Evolutionary conservation across 2,888 invertebrate genomes (phyloP).

Genomic region (Dorcus hopei): DNA sequence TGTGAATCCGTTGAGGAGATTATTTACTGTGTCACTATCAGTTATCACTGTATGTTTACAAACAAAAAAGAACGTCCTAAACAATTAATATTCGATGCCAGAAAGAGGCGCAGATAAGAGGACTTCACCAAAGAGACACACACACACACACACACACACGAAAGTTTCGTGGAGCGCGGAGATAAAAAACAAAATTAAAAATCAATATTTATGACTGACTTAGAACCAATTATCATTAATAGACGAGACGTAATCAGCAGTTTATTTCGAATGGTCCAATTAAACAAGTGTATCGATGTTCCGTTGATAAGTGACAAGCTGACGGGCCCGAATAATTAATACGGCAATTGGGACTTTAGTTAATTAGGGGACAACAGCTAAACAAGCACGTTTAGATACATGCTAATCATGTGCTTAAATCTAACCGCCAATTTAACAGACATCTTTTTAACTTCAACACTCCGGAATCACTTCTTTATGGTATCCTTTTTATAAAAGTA

Average conservation of each 20-base stretch:
- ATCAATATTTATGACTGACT: constrained; percentile 23
- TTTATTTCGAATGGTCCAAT: constrained; percentile 31
- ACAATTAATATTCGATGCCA: background rate
- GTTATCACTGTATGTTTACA: background rate
- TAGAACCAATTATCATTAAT: constrained; percentile 29
- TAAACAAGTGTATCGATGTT: constrained; percentile 30
- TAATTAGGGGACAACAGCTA: constrained; percentile 39
- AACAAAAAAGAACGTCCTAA: background rate
- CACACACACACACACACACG: background rate
- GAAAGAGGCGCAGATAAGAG: too few relatives aligned
- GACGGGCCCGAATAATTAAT: constrained; percentile 36
- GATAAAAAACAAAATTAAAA: constrained; percentile 21
- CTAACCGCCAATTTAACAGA: constrained; percentile 27
- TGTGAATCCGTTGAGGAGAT: background rate
- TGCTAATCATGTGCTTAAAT: constrained; percentile 26
- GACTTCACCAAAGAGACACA: constrained; percentile 13
- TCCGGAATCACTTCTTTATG: too few relatives aligned
- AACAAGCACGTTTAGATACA: constrained; percentile 34
- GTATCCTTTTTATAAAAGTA: too few relatives aligned
- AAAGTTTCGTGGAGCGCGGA: constrained; percentile 3
- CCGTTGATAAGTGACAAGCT: constrained; percentile 24
- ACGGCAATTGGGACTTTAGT: constrained; percentile 38
- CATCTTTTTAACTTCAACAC: background rate
- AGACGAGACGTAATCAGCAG: constrained; percentile 24
- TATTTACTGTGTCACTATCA: background rate